Evolutionary conservation across 2,888 invertebrate species (phyloP).

Genomic region (Cheilosia variabilis): DNA sequence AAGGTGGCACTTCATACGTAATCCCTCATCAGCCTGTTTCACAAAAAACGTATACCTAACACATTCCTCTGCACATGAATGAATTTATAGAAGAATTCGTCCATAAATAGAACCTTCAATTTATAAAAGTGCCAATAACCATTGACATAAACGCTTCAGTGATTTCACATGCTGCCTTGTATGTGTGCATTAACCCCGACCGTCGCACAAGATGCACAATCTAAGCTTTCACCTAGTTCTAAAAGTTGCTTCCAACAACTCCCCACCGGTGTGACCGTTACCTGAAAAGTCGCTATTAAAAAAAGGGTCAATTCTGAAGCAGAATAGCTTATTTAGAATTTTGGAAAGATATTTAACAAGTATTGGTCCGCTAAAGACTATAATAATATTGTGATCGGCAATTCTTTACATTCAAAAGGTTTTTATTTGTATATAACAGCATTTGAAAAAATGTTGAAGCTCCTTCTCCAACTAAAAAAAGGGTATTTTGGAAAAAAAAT

Average conservation of each 20-base stretch:
- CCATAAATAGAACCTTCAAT: constrained; percentile 40
- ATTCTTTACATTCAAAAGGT: no score
- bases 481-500: no score
- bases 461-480: no score
- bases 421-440: no score
- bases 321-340: no score
- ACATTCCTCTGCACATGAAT: background rate
- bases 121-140: background rate
- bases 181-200: constrained; percentile 62
- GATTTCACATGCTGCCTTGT: constrained; percentile 20
- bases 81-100: background rate
- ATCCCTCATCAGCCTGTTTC: background rate
- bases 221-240: constrained; percentile 62
- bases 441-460: no score
- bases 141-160: background rate
- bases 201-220: constrained; percentile 26
- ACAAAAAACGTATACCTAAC: background rate
- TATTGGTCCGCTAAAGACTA: no score
- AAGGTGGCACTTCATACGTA: background rate
- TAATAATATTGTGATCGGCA: no score
- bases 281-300: no score
- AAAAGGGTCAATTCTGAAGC: no score
- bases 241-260: background rate
- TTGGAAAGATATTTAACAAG: no score
- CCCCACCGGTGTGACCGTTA: no score